phyloP scores from a whole-genome alignment of 2,888 invertebrate genomes.

The Sinhomidia bicolor region DNA sequence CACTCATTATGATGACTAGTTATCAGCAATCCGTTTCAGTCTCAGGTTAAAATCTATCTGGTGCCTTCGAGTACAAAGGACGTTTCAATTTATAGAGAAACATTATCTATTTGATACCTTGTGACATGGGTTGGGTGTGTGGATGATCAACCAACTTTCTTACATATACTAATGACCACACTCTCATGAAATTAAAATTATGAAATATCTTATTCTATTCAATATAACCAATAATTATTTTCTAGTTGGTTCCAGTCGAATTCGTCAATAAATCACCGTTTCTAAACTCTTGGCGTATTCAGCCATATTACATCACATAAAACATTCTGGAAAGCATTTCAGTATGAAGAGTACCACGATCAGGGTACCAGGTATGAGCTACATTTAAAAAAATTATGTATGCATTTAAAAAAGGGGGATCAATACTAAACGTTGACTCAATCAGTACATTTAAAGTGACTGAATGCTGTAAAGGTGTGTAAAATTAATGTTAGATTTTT shows the following conservation, averaged over 20 bases:
- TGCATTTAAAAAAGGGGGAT: no score
- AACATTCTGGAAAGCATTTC: no score
- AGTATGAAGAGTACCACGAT: no score
- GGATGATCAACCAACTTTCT: conserved; percentile 24
- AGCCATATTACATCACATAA: background rate
- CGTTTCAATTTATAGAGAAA: conserved; percentile 53
- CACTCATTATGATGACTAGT: conserved; percentile 42
- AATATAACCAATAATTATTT: background rate
- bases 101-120: background rate
- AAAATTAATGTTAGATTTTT: no score
- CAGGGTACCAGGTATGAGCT: no score
- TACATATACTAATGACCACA: background rate
- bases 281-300: background rate
- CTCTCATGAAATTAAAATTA: background rate
- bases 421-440: no score
- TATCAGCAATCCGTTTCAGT: conserved; percentile 12
- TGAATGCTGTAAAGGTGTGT: no score
- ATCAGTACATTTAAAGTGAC: no score
- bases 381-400: no score
- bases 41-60: conserved; percentile 36
- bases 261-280: background rate
- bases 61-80: background rate
- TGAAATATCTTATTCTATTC: background rate
- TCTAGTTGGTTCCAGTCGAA: conserved; percentile 30
- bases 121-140: background rate